A percentile compares a stretch with the other conserved stretches of the same genome.
phyloP scores from a whole-genome alignment of 2,888 invertebrate genomes.

The Limnephilus auricula region DNA sequence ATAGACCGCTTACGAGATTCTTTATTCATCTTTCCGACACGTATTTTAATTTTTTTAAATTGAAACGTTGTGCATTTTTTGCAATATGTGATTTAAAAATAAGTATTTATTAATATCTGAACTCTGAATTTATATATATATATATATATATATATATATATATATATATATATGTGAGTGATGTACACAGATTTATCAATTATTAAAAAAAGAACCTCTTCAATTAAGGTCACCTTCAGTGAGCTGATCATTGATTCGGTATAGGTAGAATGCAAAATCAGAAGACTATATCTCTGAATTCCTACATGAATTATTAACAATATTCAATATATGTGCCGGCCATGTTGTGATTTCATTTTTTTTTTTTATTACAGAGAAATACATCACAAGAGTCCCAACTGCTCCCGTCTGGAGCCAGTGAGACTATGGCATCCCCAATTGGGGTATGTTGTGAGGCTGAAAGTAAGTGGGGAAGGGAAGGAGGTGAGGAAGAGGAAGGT shows the following conservation, averaged over 20 bases:
- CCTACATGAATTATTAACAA: neutral
- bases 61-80: neutral
- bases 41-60: neutral
- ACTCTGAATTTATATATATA: neutral
- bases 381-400: no score
- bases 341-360: no score
- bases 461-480: no score
- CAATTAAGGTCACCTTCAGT: neutral
- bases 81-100: neutral
- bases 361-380: no score
- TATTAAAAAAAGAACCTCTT: neutral
- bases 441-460: no score
- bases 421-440: no score
- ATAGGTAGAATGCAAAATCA: neutral
- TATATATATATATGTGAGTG: neutral
- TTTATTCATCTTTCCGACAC: neutral
- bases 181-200: neutral
- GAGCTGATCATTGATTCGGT: neutral
- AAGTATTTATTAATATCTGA: neutral
- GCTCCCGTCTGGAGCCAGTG: no score
- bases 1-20: neutral
- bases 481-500: no score
- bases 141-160: neutral
- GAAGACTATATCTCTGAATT: neutral
- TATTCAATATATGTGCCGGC: neutral